Percentiles rank a stretch among this genome's conserved stretches.
Conservation (phyloP, 2,113 vertebrate species). For the Bambusicola thoracicus region DNA sequence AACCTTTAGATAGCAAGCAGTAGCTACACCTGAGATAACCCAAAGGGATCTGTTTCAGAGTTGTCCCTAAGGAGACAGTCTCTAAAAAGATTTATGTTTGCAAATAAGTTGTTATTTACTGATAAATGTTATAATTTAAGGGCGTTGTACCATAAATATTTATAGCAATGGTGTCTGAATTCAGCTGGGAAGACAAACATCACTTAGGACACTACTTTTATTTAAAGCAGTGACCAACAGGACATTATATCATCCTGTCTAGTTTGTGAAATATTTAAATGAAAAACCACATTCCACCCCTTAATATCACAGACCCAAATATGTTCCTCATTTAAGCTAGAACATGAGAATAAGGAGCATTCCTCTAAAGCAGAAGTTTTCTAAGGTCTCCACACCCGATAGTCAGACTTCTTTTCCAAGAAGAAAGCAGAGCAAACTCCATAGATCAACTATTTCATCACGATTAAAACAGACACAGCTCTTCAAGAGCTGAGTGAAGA, state of each 20-base stretch:
- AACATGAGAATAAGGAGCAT: background rate
- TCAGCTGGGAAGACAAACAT: background rate
- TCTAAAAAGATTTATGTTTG: background rate
- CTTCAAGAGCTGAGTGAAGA: background rate
- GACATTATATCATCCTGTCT: conserved; percentile 37
- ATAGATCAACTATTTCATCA: background rate
- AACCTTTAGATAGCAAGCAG: background rate
- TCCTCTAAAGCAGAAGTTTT: background rate
- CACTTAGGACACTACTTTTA: background rate
- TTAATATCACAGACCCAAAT: background rate
- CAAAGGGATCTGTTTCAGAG: background rate
- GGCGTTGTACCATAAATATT: background rate
- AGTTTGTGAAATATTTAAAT: conserved; percentile 6
- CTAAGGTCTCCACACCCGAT: background rate
- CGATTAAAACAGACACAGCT: background rate
- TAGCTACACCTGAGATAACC: background rate
- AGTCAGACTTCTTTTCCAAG: background rate
- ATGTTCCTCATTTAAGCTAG: background rate
- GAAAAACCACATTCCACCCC: conserved; percentile 10
- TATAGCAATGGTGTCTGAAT: conserved; percentile 10
- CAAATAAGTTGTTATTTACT: background rate
- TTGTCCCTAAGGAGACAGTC: background rate
- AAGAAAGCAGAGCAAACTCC: background rate
- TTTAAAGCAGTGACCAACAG: conserved; percentile 22
- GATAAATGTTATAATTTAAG: background rate